Evolutionary conservation across 2,797 vertebrate genomes (phyloP).

Genomic region (Platyrinchus mystaceus): DNA sequence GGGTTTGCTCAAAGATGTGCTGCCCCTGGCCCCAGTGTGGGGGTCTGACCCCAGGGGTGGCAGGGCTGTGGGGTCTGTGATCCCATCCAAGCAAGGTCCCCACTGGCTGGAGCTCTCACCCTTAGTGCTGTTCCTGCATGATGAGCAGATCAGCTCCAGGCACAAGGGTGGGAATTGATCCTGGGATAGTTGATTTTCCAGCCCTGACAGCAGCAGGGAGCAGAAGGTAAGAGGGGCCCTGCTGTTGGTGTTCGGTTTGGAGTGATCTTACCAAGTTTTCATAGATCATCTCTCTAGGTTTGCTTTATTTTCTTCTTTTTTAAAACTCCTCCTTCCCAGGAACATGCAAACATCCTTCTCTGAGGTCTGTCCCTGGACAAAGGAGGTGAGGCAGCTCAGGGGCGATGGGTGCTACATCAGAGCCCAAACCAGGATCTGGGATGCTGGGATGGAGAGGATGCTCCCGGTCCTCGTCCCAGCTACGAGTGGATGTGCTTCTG

Average conservation of each 20-base stretch:
- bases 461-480: not conserved
- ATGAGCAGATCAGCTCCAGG: not conserved
- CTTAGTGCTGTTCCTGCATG: accelerated
- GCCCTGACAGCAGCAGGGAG: not conserved
- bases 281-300: not conserved
- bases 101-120: not conserved
- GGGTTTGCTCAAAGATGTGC: not conserved
- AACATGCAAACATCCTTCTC: accelerated
- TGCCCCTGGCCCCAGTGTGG: not conserved
- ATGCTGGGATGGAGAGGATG: not conserved
- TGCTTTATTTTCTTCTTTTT: not conserved
- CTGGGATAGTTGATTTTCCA: not conserved
- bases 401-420: accelerated
- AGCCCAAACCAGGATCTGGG: not conserved
- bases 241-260: not conserved
- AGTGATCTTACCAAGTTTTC: not conserved
- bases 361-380: not conserved
- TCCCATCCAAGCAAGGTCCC: not conserved
- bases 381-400: accelerated
- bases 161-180: accelerated
- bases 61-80: not conserved
- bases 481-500: accelerated
- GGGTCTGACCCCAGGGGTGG: not conserved
- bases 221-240: not conserved
- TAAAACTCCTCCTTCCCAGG: not conserved